phyloP scores from a whole-genome alignment of 2,888 invertebrate genomes.

The Temnothorax rugatulus region DNA sequence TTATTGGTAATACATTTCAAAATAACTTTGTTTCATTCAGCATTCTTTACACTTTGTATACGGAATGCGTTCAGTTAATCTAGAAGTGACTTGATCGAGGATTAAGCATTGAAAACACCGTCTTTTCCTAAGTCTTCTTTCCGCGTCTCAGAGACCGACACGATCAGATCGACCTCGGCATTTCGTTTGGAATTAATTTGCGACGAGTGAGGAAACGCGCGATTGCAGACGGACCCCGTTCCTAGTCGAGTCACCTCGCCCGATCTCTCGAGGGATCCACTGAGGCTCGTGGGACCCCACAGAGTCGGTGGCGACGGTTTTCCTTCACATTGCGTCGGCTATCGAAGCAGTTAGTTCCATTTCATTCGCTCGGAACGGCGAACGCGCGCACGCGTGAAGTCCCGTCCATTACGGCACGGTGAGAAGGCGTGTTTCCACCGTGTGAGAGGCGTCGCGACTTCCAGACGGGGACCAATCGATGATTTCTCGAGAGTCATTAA shows the following conservation, averaged over 20 bases:
- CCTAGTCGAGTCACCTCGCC: conserved; percentile 25
- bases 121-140: background rate
- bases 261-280: background rate
- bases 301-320: background rate
- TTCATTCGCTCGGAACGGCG: conserved; percentile 43
- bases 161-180: background rate
- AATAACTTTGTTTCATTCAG: background rate
- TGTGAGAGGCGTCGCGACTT: conserved; percentile 79
- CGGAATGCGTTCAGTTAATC: background rate
- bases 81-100: background rate
- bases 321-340: background rate
- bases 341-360: conserved; percentile 26
- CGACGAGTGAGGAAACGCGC: conserved; percentile 34
- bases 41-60: background rate
- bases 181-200: conserved; percentile 58
- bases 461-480: conserved; percentile 80
- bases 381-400: conserved; percentile 60
- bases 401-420: conserved; percentile 71
- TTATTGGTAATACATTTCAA: no score
- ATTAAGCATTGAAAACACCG: background rate
- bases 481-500: conserved; percentile 80
- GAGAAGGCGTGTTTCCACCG: conserved; percentile 81
- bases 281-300: no score
- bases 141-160: background rate
- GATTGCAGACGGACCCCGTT: conserved; percentile 23